A percentile compares a stretch with the other conserved stretches of the same genome.
Evolutionary conservation across 1,140 invertebrate species (phyloP).

Genomic region (Parapsyche elsis): DNA sequence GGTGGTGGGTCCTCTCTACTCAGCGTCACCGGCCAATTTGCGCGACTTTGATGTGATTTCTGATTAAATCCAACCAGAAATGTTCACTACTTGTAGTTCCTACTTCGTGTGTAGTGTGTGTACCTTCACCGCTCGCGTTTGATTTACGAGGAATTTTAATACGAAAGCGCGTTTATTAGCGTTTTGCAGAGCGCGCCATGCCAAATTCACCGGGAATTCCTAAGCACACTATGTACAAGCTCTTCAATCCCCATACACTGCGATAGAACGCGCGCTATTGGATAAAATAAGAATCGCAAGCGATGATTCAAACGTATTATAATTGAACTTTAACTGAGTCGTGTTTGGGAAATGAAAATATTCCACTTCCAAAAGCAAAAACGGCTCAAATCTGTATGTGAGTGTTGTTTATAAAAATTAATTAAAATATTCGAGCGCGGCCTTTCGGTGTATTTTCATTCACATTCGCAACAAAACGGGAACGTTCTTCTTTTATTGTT

Average conservation of each 20-base stretch:
- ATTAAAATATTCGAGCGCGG: neutral
- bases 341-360: no score
- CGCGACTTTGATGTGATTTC: conserved; percentile 53
- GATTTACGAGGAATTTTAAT: conserved; percentile 56
- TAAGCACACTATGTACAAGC: no score
- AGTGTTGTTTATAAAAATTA: no score
- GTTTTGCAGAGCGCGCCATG: neutral
- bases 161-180: conserved; percentile 42
- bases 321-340: no score
- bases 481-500: conserved; percentile 15
- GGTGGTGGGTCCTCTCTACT: neutral
- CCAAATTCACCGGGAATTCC: no score
- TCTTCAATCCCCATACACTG: no score
- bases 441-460: neutral
- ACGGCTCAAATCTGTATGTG: no score
- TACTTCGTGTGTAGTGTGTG: neutral
- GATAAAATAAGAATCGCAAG: no score
- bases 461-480: neutral
- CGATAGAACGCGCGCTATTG: no score
- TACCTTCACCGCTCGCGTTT: conserved; percentile 37
- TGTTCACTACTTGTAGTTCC: conserved; percentile 18
- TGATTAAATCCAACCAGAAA: conserved; percentile 49
- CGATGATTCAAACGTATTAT: no score
- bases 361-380: no score
- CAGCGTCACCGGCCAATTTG: conserved; percentile 31